Base-by-base conservation (phyloP, 2,113 vertebrate genomes). In the Chaetura pelagica region DNA sequence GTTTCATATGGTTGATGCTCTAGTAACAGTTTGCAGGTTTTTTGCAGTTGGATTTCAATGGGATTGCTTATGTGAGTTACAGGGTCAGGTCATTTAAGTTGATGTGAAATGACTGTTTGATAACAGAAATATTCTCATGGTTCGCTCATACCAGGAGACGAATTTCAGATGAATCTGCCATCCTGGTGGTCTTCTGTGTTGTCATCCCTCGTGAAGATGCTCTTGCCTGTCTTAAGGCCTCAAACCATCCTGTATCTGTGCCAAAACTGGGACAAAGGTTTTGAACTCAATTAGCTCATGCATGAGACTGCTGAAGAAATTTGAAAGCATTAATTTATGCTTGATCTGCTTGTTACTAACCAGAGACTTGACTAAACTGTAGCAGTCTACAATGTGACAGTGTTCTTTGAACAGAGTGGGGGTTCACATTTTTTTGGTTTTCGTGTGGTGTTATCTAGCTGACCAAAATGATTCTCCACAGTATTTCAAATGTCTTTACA, bases 151-250 rank as follows among this genome's bases (percentile, higher is more conserved):
- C 82, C 58, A 84, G 94, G 84, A 97, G 97, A 97, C 17, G 95
- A 96, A 90, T 98, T 98, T 94, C 97, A 95, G 63, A 69, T 95
- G 97, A 98, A 97, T 96, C 95, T 98, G 55, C 96, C 96, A 61
- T 97, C 97, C 77, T 98, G 98, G 98, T 98, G 97, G 97, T 97
- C 97, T 1, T 98, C 97, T 87, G 97, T 95, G 52, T 98, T 98
- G 98, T 97, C 97, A 90, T 98, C 98, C 66, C 98, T 98, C 6
- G 30, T 98, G 98, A 98, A 97, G 97, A 97, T 93, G 78, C 94
- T 98, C 79, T 96, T 98, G 93, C 97, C 98, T 40, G 55, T 97
- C 69, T 29, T 97, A 92, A 98, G 98, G 98, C 92, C 97, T 95
- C 97, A 98, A 84, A 96, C 68, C 95, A 95, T 97, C 95, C 78